These are phyloP conservation scores for Sciurus niger DNA, from an alignment of 2,113 vertebrate genomes.

Conservation along the genomic window DNA sequence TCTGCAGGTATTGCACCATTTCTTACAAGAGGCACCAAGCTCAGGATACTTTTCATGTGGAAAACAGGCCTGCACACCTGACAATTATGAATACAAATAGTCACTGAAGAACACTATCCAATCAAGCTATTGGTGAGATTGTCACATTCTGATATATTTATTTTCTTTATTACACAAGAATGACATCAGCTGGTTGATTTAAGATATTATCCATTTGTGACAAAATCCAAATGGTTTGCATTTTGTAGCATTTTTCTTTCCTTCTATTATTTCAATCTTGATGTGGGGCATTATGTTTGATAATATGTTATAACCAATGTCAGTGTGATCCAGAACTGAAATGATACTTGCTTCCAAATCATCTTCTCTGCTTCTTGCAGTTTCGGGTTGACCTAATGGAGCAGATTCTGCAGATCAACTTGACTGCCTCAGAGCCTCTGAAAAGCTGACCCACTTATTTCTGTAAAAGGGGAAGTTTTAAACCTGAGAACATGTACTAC, in stretches of 20 bases:
- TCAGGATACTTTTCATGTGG: background rate
- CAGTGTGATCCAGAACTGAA: slow-evolving; percentile 73
- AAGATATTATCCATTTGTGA: slow-evolving; percentile 50
- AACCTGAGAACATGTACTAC: slow-evolving; percentile 32
- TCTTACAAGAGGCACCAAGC: background rate
- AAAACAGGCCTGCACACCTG: background rate
- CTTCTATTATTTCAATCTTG: slow-evolving; percentile 33
- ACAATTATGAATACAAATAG: slow-evolving; percentile 9
- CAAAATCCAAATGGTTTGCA: slow-evolving; percentile 65
- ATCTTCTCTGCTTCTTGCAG: slow-evolving; percentile 54
- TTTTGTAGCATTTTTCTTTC: slow-evolving; percentile 59
- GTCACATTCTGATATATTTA: slow-evolving; percentile 52
- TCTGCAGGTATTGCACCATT: background rate
- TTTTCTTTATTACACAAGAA: slow-evolving; percentile 59
- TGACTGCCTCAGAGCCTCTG: slow-evolving; percentile 62
- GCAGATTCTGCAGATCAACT: slow-evolving; percentile 63
- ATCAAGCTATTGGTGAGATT: slow-evolving; percentile 20
- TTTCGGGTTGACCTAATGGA: slow-evolving; percentile 76
- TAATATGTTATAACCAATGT: slow-evolving; percentile 72
- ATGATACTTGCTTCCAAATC: slow-evolving; percentile 77
- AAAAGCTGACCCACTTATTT: slow-evolving; percentile 76
- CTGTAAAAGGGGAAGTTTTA: slow-evolving; percentile 68
- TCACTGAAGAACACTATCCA: slow-evolving; percentile 45
- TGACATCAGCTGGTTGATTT: slow-evolving; percentile 55
- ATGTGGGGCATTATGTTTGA: slow-evolving; percentile 61